A percentile compares a stretch with the other conserved stretches of the same genome.
phyloP scores from a whole-genome alignment of 2,113 vertebrate species.

The Corythornis madagascariensis region DNA sequence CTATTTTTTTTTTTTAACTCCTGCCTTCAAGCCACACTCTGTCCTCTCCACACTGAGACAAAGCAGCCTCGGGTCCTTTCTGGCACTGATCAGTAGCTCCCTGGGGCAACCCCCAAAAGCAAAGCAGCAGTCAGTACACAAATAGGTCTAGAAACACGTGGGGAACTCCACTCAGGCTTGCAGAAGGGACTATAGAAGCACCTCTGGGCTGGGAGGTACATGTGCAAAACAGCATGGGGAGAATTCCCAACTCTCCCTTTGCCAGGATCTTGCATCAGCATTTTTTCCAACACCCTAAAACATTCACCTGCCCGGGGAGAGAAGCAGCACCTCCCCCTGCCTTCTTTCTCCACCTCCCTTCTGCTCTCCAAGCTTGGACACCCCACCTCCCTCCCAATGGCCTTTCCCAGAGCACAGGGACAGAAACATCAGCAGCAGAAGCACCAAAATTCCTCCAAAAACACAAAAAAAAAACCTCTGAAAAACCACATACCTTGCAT shows the following conservation, averaged over 20 bases:
- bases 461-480: background rate
- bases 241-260: rapidly evolving
- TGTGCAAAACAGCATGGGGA: background rate
- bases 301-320: background rate
- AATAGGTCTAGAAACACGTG: rapidly evolving
- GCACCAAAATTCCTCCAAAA: background rate
- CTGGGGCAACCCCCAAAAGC: background rate
- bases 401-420: background rate
- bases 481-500: background rate
- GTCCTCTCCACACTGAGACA: background rate
- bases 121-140: background rate
- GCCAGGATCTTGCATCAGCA: rapidly evolving
- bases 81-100: background rate
- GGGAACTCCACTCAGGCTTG: background rate
- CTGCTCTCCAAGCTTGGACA: background rate
- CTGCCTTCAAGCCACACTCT: background rate
- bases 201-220: rapidly evolving
- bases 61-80: background rate
- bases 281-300: background rate
- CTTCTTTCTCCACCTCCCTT: background rate
- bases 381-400: background rate
- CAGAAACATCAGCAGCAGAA: background rate
- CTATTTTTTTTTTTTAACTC: background rate
- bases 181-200: rapidly evolving
- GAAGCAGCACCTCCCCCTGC: background rate